phyloP scores from a whole-genome alignment of 1,140 invertebrate genomes.

The Bacillus rossius region DNA sequence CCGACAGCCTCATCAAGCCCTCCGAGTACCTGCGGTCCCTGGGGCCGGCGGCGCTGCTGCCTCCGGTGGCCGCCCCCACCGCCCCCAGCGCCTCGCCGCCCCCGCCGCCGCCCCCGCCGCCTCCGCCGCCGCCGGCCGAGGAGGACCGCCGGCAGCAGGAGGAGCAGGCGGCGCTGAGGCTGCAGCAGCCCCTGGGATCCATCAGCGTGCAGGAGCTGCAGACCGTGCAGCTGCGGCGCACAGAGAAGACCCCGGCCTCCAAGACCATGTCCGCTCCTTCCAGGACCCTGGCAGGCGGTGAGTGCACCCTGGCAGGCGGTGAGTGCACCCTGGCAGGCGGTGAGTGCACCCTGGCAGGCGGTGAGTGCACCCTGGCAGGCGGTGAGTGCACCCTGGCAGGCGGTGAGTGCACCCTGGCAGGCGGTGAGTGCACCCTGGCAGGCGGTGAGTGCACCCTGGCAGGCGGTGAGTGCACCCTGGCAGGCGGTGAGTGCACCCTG shows the following conservation, averaged over 20 bases:
- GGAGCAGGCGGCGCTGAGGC: slow-evolving; percentile 18
- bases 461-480: no score
- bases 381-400: no score
- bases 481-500: no score
- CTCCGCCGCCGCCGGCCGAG: background rate
- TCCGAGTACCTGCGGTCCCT: slow-evolving; percentile 79
- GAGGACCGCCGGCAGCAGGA: background rate
- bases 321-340: no score
- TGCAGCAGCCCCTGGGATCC: slow-evolving; percentile 65
- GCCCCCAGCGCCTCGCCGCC: slow-evolving; percentile 40
- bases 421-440: no score
- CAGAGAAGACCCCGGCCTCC: slow-evolving; percentile 59
- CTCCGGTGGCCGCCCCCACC: background rate
- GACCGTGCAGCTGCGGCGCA: slow-evolving; percentile 71
- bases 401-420: no score
- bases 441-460: no score
- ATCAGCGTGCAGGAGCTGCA: slow-evolving; percentile 83
- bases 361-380: no score
- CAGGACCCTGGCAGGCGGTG: background rate
- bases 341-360: no score
- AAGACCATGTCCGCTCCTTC: slow-evolving; percentile 66
- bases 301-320: background rate
- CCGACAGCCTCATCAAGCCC: slow-evolving; percentile 81
- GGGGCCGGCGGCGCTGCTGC: background rate
- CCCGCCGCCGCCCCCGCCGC: slow-evolving; percentile 44